Base-by-base conservation (phyloP, 2,888 invertebrate species). In the Xanthorhoe designata region DNA sequence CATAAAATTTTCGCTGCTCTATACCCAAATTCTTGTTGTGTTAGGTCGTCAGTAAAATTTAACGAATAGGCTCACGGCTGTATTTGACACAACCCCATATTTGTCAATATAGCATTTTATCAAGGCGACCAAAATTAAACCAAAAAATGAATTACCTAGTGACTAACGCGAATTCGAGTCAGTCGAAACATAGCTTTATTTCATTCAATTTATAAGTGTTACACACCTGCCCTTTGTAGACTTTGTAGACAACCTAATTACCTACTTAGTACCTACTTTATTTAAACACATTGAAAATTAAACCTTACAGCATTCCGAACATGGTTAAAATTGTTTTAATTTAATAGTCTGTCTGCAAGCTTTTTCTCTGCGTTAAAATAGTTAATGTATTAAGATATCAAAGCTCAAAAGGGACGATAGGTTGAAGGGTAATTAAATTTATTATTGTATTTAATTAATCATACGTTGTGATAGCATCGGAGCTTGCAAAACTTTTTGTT, bases 381-480 rank as follows among this genome's bases (percentile, higher is more conserved):
- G 68, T 58, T 6, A 18, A 54, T 55, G 57, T 55, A 72, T 67
- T 58, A 69, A 72, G 67, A 67, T 70, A 72, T 69, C 70, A 68
- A 51, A 51, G 64, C 66, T 62, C 54, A 54, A 71, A 70, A 62
- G 64, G 66, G 56, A 62, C 55, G 64, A 68, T 70, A 76, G 76
- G 72, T 77, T 78, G 75, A 75, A 78, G 75, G 75, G 76, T 84
- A 83, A 88, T 86, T 85, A 86, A 83, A 85, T 82, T 68, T 82
- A 85, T 83, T 84, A 85, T 84, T 84, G 86, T 86, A 83, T 88
- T 88, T 86, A 88, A 89, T 88, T 89, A 88, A 87, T 87, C 84
- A 85, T 85, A 85, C 78, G 83, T 84, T 75, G 71, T 78, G 88
- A 90, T 90, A 83, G 69, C 73, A 90, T 90, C 88, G 78, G 74